Percentiles rank a stretch among this genome's conserved stretches.
Conservation (phyloP, 2,888 invertebrate genomes). For the Oscheius onirici region DNA sequence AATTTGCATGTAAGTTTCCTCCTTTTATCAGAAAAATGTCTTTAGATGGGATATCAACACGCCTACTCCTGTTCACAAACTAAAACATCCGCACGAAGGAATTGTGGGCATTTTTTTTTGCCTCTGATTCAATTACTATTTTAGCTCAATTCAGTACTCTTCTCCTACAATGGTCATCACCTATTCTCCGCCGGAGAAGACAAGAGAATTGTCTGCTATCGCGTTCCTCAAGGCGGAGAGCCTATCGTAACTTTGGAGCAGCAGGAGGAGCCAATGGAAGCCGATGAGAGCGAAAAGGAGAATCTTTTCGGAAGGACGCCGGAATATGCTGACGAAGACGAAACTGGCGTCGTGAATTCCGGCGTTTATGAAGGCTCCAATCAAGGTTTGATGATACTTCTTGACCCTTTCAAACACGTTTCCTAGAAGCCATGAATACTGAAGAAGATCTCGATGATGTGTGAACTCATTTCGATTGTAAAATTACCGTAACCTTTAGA, state of each 20-base stretch:
- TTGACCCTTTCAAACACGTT: neutral
- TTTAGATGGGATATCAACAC: constrained; percentile 48
- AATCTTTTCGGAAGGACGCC: neutral
- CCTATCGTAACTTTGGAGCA: neutral
- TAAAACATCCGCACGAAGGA: constrained; percentile 30
- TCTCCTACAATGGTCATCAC: constrained; percentile 49
- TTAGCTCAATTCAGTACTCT: constrained; percentile 31
- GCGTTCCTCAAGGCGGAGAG: constrained; percentile 13
- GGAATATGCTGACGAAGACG: neutral
- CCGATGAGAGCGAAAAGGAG: neutral
- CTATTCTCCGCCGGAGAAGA: constrained; percentile 52
- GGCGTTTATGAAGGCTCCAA: neutral
- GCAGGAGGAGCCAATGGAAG: neutral
- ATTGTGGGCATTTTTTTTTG: constrained; percentile 28
- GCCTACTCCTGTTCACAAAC: constrained; percentile 8
- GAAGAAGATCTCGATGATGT: constrained; percentile 18
- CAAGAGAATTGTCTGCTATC: constrained; percentile 32
- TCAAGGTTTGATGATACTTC: neutral
- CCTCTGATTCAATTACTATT: neutral
- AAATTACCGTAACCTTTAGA: neutral
- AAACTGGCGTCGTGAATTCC: neutral
- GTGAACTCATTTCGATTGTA: neutral
- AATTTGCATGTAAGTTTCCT: constrained; percentile 13
- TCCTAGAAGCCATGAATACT: neutral
- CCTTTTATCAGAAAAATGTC: neutral